Percentiles rank a stretch among this genome's conserved stretches.
Evolutionary conservation across 2,888 invertebrate genomes (phyloP).

Genomic region (Polymixis flavicincta): DNA sequence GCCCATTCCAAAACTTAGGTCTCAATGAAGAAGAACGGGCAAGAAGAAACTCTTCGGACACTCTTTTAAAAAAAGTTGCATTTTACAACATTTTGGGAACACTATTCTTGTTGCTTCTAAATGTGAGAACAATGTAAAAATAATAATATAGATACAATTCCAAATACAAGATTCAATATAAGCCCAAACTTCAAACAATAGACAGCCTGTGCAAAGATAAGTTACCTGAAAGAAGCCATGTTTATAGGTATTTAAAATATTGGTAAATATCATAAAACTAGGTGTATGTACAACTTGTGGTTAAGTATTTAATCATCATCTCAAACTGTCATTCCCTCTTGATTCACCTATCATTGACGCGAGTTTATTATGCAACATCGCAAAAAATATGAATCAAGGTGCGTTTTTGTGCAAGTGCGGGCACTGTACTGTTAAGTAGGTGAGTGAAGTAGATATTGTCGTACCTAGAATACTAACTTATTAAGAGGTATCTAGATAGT

Average conservation of each 20-base stretch:
- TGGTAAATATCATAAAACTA: not conserved
- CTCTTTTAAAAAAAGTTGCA: too few species aligned
- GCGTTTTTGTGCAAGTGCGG: slow-evolving; percentile 18
- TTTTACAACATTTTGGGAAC: too few species aligned
- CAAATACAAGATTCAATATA: too few species aligned
- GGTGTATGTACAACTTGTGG: not conserved
- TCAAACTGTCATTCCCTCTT: not conserved
- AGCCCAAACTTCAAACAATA: not conserved
- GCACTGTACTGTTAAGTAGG: slow-evolving; percentile 13
- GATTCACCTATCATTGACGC: slow-evolving; percentile 1
- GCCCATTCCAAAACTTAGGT: too few species aligned
- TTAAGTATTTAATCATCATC: not conserved
- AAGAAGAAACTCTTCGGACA: too few species aligned
- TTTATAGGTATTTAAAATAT: not conserved
- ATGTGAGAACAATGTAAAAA: too few species aligned
- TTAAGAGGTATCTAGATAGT: not conserved
- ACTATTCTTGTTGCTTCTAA: too few species aligned
- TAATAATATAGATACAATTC: too few species aligned
- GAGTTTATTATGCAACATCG: not conserved
- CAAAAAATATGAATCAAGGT: slow-evolving; percentile 31
- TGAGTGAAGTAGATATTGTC: not conserved
- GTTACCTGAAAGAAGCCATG: not conserved
- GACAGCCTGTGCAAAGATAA: not conserved
- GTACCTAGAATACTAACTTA: not conserved
- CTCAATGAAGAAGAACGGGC: too few species aligned